Conservation (phyloP, 1,140 invertebrate species). For the Acromyrmex echinatior region DNA sequence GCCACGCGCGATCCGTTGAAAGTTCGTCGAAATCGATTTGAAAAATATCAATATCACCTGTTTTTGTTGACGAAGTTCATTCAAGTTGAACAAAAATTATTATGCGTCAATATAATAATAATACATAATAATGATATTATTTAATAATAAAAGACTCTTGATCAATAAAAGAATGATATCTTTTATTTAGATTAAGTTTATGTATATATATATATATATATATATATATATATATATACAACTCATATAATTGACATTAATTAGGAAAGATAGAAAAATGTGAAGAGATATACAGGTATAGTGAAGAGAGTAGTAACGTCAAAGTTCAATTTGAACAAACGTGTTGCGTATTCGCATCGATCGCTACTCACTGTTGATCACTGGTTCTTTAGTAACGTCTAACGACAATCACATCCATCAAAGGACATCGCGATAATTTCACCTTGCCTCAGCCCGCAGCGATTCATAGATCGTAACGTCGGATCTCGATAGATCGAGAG, state of each 20-base stretch:
- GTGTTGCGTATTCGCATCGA: constrained; percentile 51
- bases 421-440: constrained; percentile 84
- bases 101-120: too few species aligned
- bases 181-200: not conserved
- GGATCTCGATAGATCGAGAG: constrained; percentile 77
- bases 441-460: constrained; percentile 71
- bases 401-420: constrained; percentile 86
- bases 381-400: constrained; percentile 83
- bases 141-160: not conserved
- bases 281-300: not conserved
- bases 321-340: constrained; percentile 28
- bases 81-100: not conserved
- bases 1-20: constrained; percentile 78
- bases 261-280: not conserved
- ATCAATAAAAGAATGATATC: not conserved
- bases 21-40: constrained; percentile 76
- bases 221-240: too few species aligned
- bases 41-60: constrained; percentile 69
- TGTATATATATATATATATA: too few species aligned
- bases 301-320: not conserved
- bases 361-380: constrained; percentile 77
- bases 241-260: not conserved
- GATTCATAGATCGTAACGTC: constrained; percentile 71
- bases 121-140: not conserved
- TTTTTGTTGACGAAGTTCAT: not conserved